phyloP scores from a whole-genome alignment of 2,797 vertebrate genomes.

The Poecilia velifera region DNA sequence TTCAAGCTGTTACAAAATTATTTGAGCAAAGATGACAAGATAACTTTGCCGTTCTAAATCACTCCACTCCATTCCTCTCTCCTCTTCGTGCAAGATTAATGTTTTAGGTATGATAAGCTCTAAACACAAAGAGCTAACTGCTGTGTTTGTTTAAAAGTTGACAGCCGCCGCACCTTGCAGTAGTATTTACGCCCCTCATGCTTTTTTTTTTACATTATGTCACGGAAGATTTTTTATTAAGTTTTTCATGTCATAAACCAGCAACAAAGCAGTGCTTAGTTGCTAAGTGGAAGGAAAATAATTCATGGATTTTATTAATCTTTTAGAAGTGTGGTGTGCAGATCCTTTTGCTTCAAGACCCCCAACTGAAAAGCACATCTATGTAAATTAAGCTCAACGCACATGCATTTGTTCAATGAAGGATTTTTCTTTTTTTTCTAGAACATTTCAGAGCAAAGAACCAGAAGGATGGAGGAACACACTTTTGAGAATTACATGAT shows the following conservation, averaged over 20 bases:
- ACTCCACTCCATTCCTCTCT: neutral
- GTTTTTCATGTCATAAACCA: neutral
- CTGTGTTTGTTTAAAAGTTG: slow-evolving; percentile 2
- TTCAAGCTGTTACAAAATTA: slow-evolving; percentile 54
- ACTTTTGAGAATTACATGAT: neutral
- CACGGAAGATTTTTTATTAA: neutral
- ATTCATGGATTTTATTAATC: neutral
- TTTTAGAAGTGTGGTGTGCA: neutral
- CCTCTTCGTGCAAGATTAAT: neutral
- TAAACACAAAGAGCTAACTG: neutral
- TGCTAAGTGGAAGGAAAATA: neutral
- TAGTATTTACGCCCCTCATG: neutral
- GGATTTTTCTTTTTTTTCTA: neutral
- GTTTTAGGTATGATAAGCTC: neutral
- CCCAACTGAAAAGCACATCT: neutral
- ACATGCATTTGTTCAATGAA: neutral
- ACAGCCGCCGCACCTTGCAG: neutral
- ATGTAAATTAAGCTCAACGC: neutral
- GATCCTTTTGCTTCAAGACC: neutral
- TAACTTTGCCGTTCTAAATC: neutral
- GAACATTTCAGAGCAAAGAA: neutral
- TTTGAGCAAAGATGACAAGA: slow-evolving; percentile 38
- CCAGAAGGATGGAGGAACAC: neutral
- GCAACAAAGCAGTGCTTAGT: neutral
- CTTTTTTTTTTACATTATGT: neutral